phyloP scores from a whole-genome alignment of 2,113 vertebrate species.

The rabbit (Oryctolagus cuniculus) region mOryCun1.1 NC_091442.1:115385001-115385500 shows the following conservation, averaged over 20 bases:
- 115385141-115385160: not conserved
- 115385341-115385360: not conserved
- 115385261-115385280: not conserved
- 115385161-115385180: constrained; percentile 5
- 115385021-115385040: not conserved
- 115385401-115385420: not conserved
- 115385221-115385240: not conserved
- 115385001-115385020: not conserved
- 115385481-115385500: not conserved
- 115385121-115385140: not conserved
- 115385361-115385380: not conserved
- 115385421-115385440: not conserved
- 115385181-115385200: not conserved
- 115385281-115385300: not conserved
- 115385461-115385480: not conserved
- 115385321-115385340: not conserved
- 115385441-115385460: not conserved
- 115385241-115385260: constrained; percentile 67
- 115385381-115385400: not conserved
- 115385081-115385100: not conserved
- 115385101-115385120: not conserved
- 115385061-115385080: not conserved
- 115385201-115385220: not conserved
- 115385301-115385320: not conserved
- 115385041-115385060: too few species aligned